Evolutionary conservation across 2,113 vertebrate species (phyloP).

Genomic region (Neogobius melanostomus): DNA sequence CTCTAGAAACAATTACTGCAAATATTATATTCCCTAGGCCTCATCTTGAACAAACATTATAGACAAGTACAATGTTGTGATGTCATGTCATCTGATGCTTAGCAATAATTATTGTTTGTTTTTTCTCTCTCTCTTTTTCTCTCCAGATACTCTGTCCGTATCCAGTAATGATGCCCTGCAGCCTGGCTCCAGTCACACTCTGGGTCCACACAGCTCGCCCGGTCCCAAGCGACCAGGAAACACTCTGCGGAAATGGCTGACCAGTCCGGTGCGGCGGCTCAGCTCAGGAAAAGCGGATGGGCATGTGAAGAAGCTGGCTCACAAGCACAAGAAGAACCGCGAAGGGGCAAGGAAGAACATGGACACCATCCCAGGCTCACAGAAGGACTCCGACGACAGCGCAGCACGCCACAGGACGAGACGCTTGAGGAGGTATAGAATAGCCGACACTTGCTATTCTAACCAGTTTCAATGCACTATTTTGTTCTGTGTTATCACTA

Average conservation of each 20-base stretch:
- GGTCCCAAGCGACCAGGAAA: conserved; percentile 98
- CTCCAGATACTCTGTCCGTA: conserved; percentile 89
- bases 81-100: neutral
- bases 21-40: too few relatives aligned
- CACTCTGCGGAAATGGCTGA: conserved; percentile 96
- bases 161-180: conserved; percentile 93
- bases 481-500: neutral
- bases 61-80: neutral
- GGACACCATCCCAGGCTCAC: conserved; percentile 83
- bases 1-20: too few relatives aligned
- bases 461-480: neutral
- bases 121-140: neutral
- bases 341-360: conserved; percentile 90
- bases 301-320: conserved; percentile 94
- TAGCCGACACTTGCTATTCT: conserved; percentile 35
- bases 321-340: conserved; percentile 97
- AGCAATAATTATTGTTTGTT: neutral
- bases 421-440: conserved; percentile 85
- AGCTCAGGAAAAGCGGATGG: conserved; percentile 97
- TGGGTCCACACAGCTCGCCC: conserved; percentile 91
- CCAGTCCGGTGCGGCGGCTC: conserved; percentile 93
- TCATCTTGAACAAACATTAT: neutral
- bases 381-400: conserved; percentile 96
- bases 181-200: conserved; percentile 88
- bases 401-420: conserved; percentile 96